Conservation (phyloP, 2,113 vertebrate species). For the Hemiscyllium ocellatum region DNA sequence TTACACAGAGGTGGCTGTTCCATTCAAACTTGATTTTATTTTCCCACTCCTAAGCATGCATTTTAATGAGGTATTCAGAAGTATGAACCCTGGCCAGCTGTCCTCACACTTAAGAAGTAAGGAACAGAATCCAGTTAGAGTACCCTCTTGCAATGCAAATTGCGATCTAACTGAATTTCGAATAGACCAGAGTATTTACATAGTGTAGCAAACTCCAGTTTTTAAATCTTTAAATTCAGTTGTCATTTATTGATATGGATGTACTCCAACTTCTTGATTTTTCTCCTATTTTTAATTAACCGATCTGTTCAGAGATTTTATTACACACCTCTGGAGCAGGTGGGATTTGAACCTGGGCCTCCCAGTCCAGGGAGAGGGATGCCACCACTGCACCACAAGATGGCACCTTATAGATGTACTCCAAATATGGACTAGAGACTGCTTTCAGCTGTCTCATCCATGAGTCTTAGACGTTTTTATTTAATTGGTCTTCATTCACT, state of each 20-base stretch:
- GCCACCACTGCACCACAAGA: too few species aligned
- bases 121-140: neutral
- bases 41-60: neutral
- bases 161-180: neutral
- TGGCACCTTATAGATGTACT: neutral
- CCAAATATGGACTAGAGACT: neutral
- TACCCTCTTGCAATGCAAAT: neutral
- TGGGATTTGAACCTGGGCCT: too few species aligned
- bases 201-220: neutral
- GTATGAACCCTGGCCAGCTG: neutral
- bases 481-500: neutral
- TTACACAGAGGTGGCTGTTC: neutral
- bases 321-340: too few species aligned
- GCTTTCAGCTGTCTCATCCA: neutral
- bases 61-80: neutral
- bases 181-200: neutral
- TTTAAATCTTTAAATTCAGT: neutral
- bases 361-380: too few species aligned
- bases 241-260: neutral
- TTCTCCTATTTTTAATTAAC: too few species aligned
- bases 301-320: too few species aligned
- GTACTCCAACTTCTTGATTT: too few species aligned
- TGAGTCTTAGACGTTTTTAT: neutral
- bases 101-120: neutral
- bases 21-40: neutral